phyloP scores from a whole-genome alignment of 2,888 invertebrate genomes.

The Microplitis manilae region DNA sequence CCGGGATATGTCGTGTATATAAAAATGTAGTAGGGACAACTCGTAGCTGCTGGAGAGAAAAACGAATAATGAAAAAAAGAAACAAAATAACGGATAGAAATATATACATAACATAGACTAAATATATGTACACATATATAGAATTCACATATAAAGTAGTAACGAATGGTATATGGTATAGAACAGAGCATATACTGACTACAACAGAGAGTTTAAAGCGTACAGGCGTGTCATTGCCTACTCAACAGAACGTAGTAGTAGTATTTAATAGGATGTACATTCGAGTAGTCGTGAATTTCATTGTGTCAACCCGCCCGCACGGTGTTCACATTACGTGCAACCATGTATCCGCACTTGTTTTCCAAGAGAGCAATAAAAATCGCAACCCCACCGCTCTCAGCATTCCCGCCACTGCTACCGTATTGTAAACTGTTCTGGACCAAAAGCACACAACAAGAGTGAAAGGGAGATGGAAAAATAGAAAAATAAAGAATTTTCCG shows the following conservation, averaged over 20 bases:
- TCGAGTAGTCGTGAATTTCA: conserved; percentile 58
- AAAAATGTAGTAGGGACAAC: conserved; percentile 5
- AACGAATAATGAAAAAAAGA: background rate
- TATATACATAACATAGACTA: too few relatives aligned
- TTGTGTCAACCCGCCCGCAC: conserved; percentile 48
- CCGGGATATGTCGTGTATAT: background rate
- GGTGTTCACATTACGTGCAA: conserved; percentile 48
- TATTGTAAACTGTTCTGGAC: conserved; percentile 17
- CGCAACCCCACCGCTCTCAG: conserved; percentile 38
- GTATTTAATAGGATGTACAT: conserved; percentile 60
- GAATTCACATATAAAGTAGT: conserved; percentile 32
- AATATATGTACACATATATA: background rate
- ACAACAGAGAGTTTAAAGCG: conserved; percentile 44
- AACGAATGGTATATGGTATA: conserved; percentile 44
- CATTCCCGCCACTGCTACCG: conserved; percentile 32
- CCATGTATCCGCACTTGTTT: conserved; percentile 50
- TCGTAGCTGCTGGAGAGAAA: conserved; percentile 9
- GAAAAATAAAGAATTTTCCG: background rate
- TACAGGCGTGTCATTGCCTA: conserved; percentile 47
- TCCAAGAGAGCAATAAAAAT: conserved; percentile 49
- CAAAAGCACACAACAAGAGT: background rate
- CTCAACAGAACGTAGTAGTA: conserved; percentile 36
- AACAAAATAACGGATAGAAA: background rate
- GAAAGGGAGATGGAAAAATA: background rate
- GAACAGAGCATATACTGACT: conserved; percentile 31